Base-by-base conservation (phyloP, 2,797 vertebrate genomes). In the Mastacembelus armatus region DNA sequence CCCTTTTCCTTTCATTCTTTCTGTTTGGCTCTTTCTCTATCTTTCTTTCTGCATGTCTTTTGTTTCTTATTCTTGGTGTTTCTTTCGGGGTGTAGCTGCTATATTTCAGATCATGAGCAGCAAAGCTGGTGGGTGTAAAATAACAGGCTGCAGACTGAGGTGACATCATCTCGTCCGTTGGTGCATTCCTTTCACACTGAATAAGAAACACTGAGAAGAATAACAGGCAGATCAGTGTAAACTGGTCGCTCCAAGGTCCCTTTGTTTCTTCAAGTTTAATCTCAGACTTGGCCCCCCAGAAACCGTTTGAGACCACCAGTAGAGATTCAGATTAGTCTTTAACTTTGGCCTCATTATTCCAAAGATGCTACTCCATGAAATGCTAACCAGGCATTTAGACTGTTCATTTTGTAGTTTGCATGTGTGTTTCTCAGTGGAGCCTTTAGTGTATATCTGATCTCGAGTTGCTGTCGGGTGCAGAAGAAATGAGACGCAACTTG, bases 161-260 rank as follows among this genome's bases (percentile, higher is more conserved):
- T 91, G 90, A 92, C 87, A 87, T 92, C 90, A 91, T 81, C 67
- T 71, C 5, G 12, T 83, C 83, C 67, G 69, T 71, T 78, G 77
- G 66, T 67, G 76, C 86, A 89, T 92, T 92, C 89, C 83, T 85
- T 89, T 86, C 70, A 61, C 68, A 40, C 50, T 88, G 84, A 86
- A 87, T 83, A 80, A 86, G 80, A 81, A 84, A 61, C 48, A 58
- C 47, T 44, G 32, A 40, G 56, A 77, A 75, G 63, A 80, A 74
- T 16, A 81, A 76, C 72, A 74, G 58, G 49, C 66, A 38, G 55
- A 74, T 70, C 33, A 0, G 45, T 45, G 32, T 29, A 40, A 59
- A 64, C 56, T 24, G 39, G 51, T 78, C 14, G 10, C 78, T 74
- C 26, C 43, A 44, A 40, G 19, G 40, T 19, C 60, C 55, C 36